Base-by-base conservation (phyloP, 2,888 invertebrate genomes). In the Nineta flava region DNA sequence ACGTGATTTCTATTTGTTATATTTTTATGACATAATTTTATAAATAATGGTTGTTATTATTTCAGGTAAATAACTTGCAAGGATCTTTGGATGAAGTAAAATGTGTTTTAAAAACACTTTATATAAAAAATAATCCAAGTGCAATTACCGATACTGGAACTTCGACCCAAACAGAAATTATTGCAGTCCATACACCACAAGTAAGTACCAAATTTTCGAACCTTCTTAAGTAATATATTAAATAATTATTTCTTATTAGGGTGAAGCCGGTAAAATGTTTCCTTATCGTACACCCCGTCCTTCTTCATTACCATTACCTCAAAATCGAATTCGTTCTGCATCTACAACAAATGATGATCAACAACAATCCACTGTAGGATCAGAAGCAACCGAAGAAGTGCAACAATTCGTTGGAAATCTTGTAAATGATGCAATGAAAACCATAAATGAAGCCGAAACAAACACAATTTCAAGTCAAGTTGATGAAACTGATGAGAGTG, bases 121-220 rank as follows among this genome's bases (percentile, higher is more conserved):
- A 66, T 56, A 62, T 55, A 34, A 61, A 60, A 9, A 57, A 55
- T 10, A 57, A 56, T 34, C 60, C 59, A 43, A 55, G 49, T 31
- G 60, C 57, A 35, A 55, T 56, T 50, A 7, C 26, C 2, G 71
- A 72, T 52, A 66, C 71, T 52, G 77, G 74, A 12, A 74, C 73
- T 55, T 72, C 75, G 50, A 87, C 87, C 7, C 87, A 88, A 69
- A 87, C 87, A 0, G 87, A 87, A 69, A 80, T 87, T 56, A 72
- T 79, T 10, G 86, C 86, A 0, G 83, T 87, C 9, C 75, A 79
- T 57, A 85, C 86, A 5, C 87, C 87, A 6, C 81, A 81, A 70
- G 75, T 81, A 69, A 67, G 48, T 9, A n/a, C 6, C 12, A 35
- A 35, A 35, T 10, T 12, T 45, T 21, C 45, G 16, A 19, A n/a